Conservation (phyloP, 2,113 vertebrate genomes). For the Carassius gibelio region DNA sequence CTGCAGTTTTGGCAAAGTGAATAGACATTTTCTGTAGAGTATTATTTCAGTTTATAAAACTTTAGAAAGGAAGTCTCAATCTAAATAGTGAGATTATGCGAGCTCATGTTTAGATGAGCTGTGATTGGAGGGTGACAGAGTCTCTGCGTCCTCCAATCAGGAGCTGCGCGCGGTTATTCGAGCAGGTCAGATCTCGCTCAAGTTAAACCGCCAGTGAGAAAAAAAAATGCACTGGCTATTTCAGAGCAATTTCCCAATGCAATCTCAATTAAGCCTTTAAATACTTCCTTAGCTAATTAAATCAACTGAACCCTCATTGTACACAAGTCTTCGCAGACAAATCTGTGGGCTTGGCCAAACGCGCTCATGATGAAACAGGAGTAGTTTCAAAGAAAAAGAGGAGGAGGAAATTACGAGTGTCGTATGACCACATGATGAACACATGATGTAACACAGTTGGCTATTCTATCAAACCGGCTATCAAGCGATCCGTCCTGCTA, state of each 20-base stretch:
- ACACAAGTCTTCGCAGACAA: constrained; percentile 72
- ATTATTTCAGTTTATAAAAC: background rate
- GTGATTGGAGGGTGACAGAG: background rate
- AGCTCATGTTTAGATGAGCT: background rate
- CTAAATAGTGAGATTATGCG: background rate
- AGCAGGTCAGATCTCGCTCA: constrained; percentile 48
- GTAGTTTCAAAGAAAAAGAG: constrained; percentile 61
- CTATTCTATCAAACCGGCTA: constrained; percentile 94
- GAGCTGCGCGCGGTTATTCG: constrained; percentile 9
- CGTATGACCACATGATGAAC: constrained; percentile 67
- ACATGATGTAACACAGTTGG: constrained; percentile 90
- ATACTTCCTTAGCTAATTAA: constrained; percentile 95
- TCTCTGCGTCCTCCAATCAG: constrained; percentile 68
- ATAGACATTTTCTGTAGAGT: background rate
- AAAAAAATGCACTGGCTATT: constrained; percentile 73
- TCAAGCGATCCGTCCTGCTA: constrained; percentile 95
- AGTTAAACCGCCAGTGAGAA: constrained; percentile 34
- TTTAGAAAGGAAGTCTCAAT: background rate
- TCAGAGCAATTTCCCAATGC: constrained; percentile 86
- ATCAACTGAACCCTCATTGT: constrained; percentile 92
- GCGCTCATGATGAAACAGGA: constrained; percentile 80
- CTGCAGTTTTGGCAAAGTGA: background rate
- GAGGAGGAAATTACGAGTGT: constrained; percentile 87
- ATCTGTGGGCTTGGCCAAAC: constrained; percentile 71
- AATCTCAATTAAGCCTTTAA: constrained; percentile 96